Evolutionary conservation across 1,140 invertebrate genomes (phyloP), one percentile per base, ranked within the genome.

Genomic region (Pantala flavescens): DNA sequence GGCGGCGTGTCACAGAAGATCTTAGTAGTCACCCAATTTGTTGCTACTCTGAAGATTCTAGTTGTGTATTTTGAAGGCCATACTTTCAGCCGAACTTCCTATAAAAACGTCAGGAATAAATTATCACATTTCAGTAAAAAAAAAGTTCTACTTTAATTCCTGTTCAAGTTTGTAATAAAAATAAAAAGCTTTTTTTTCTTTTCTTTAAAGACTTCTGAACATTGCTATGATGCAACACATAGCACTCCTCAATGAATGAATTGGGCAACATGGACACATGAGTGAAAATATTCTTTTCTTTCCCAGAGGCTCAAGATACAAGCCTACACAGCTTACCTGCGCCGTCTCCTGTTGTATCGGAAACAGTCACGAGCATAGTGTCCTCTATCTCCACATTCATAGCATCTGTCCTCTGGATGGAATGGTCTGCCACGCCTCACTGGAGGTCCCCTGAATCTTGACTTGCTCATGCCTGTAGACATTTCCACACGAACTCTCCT

Each of bases 301-400:
- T 42, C 28, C 14, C 49, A 63, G n/a, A 5, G 16, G 19, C 16
- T 16, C 3, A 42, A 24, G 36, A 19, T 9, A 19, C 14, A n/a
- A 16, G 9, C 19, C 24, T 0, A 23, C 36, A 23, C 71, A 23
- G n/a, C 75, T 55, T 77, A 77, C 76, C 76, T 77, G 73, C 75
- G 76, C 70, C 77, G 70, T 23, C 75, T 71, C 12, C 77, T 75
- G 19, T 77, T 74, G 77, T 90, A 88, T 76, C 88, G 85, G 24
- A 88, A 88, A 80, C 95, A 97, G 81, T 97, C 94, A 77, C 94
- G 86, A 71, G 94, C 94, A 84, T 95, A 97, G 80, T 97, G 95
- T 3, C 95, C 95, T 71, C 92, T 85, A 78, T 94, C 92, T 11
- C 94, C 94, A 84, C 95, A 97, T 79, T 96, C 94, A 82, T 96